Conservation (phyloP, 1,140 invertebrate genomes). For the Apis cerana region DNA sequence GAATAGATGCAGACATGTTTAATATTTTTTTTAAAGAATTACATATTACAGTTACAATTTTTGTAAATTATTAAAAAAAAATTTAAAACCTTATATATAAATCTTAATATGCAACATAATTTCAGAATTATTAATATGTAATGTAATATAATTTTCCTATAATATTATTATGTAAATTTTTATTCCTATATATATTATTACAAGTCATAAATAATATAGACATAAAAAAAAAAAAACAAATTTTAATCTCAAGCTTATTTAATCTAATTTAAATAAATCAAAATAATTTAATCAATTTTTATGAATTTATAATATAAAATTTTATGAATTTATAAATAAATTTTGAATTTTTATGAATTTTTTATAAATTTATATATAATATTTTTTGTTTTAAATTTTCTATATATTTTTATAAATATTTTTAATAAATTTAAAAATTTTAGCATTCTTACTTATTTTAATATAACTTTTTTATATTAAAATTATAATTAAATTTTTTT, state of each 20-base stretch:
- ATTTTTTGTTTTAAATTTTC: neutral
- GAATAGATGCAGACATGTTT: neutral
- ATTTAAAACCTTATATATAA: neutral
- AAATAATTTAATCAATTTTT: no score
- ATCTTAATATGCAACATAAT: neutral
- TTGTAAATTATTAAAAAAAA: slow-evolving; percentile 2
- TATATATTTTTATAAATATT: neutral
- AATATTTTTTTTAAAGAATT: neutral
- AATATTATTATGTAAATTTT: neutral
- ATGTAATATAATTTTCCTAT: neutral
- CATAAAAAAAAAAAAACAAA: neutral
- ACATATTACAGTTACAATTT: neutral
- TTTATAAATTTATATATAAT: neutral
- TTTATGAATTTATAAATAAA: no score
- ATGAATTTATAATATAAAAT: neutral
- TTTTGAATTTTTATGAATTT: neutral
- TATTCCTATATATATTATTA: neutral
- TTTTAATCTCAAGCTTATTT: neutral
- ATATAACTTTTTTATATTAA: neutral
- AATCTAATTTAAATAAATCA: neutral
- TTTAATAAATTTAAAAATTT: neutral
- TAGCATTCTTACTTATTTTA: no score
- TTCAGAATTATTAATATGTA: neutral
- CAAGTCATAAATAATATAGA: neutral
- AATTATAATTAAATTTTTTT: neutral